Evolutionary conservation across 1,140 invertebrate genomes (phyloP).

Genomic region (Leptopilina boulardi): DNA sequence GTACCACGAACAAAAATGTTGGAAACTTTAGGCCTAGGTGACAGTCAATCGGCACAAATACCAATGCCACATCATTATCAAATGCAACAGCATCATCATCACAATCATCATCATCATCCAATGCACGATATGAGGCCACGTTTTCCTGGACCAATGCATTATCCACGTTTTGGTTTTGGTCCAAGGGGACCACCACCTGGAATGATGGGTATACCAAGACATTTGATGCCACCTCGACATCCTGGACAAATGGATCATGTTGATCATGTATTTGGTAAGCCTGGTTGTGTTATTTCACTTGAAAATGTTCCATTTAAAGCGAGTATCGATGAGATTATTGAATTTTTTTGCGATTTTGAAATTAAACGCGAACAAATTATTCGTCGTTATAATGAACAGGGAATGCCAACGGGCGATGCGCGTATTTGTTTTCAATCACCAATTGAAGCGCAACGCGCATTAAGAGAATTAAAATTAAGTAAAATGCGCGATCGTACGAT

Average conservation of each 20-base stretch:
- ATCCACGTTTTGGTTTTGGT: conserved; percentile 66
- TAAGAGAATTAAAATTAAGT: conserved; percentile 77
- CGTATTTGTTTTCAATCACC: conserved; percentile 87
- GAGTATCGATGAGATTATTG: conserved; percentile 89
- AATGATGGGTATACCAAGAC: conserved; percentile 70
- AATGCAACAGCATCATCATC: conserved; percentile 1
- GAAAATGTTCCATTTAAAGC: conserved; percentile 93
- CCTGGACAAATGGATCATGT: conserved; percentile 58
- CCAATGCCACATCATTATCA: conserved; percentile 51
- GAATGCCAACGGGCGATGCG: conserved; percentile 92
- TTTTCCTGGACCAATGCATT: conserved; percentile 63
- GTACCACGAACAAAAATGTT: conserved; percentile 81
- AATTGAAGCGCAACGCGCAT: conserved; percentile 85
- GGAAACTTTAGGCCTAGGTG: conserved; percentile 68
- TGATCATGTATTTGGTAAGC: conserved; percentile 82
- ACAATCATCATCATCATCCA: conserved; percentile 38
- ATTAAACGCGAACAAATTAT: conserved; percentile 87
- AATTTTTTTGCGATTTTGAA: conserved; percentile 88
- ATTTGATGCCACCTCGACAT: conserved; percentile 56
- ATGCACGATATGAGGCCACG: conserved; percentile 65
- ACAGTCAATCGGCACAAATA: conserved; percentile 57
- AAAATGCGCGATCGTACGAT: conserved; percentile 79
- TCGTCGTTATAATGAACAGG: conserved; percentile 88
- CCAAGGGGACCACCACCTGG: conserved; percentile 65
- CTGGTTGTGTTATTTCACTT: conserved; percentile 88